Evolutionary conservation across 2,797 vertebrate species (phyloP), one percentile per base, ranked within the genome.

Genomic region (Dendrocincla fuliginosa): DNA sequence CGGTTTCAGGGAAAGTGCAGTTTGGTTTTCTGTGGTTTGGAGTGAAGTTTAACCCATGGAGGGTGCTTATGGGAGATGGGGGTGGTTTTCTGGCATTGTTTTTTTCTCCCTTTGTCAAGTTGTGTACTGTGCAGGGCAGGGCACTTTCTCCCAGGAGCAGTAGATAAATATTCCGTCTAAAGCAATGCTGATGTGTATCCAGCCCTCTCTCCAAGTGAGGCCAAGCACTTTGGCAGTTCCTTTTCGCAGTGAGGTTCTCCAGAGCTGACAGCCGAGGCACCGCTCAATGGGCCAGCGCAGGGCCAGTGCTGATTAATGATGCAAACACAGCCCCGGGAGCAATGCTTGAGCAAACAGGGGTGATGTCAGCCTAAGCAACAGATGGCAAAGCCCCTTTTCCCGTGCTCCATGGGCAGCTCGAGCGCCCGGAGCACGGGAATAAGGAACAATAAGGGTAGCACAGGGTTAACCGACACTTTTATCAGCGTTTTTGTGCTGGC

Each of bases 311-410:
- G 96, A 95, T 97, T 86, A 97, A 94, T n/a, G 63, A 88, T 69
- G 52, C 78, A 77, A 67, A 79, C 61, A 75, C 83, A 83, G 67
- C 89, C 89, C 61, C 5, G 56, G 85, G 65, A 87, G 94, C 87
- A 15, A 56, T 39, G 78, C 57, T 68, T 69, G 93, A 80, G 94
- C 80, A 92, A 71, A 80, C 60, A 74, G 67, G 59, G 55, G 42
- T 98, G 98, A 98, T 97, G 98, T 98, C 97, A 98, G 96, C 93
- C 97, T 75, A 89, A 90, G 97, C 95, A 97, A 97, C 97, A 97
- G 96, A 96, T 96, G 97, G 97, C 92, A 89, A 81, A 93, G 82
- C 90, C 69, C 84, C 93, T 95, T 95, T 79, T 93, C 82, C 84
- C 5, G 33, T 30, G 59, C 88, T 89, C 91, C 69, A 2, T 2